Conservation (phyloP, 1,140 invertebrate species). For the Ectropis grisescens region DNA sequence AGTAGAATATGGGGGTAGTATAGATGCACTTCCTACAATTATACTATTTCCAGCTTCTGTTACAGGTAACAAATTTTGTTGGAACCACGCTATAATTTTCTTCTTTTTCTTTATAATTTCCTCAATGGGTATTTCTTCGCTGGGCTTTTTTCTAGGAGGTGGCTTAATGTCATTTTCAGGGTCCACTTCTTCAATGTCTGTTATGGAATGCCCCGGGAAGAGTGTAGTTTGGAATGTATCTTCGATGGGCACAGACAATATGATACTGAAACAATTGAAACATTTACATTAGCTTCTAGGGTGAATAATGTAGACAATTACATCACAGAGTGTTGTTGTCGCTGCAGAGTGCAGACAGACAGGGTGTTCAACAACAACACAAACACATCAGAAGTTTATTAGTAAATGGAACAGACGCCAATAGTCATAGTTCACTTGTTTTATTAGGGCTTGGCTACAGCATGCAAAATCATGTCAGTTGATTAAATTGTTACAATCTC, state of each 20-base stretch:
- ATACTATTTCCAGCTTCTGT: conserved; percentile 35
- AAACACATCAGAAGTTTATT: too few relatives aligned
- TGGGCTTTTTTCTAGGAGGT: conserved; percentile 8
- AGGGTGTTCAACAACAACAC: too few relatives aligned
- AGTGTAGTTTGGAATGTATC: conserved; percentile 25
- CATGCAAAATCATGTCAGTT: too few relatives aligned
- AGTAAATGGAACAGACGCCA: too few relatives aligned
- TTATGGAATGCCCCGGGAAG: conserved; percentile 46
- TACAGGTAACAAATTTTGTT: conserved; percentile 37
- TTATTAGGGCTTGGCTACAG: too few relatives aligned
- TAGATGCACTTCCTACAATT: conserved; percentile 32
- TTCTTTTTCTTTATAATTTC: conserved; percentile 23
- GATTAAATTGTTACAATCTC: too few relatives aligned
- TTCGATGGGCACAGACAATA: conserved; percentile 24
- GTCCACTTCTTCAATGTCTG: conserved; percentile 20
- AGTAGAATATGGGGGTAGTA: conserved; percentile 40
- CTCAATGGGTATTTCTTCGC: not conserved
- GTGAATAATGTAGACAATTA: too few relatives aligned
- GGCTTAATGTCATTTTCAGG: conserved; percentile 11
- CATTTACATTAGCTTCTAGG: too few relatives aligned
- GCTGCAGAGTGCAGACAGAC: too few relatives aligned
- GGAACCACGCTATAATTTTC: conserved; percentile 40
- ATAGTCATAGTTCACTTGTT: too few relatives aligned
- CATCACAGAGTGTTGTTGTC: too few relatives aligned
- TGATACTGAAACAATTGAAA: conserved; percentile 30